These are phyloP conservation scores for Tiliacea aurago DNA, from an alignment of 2,888 invertebrate species.

Conservation along the genomic window DNA sequence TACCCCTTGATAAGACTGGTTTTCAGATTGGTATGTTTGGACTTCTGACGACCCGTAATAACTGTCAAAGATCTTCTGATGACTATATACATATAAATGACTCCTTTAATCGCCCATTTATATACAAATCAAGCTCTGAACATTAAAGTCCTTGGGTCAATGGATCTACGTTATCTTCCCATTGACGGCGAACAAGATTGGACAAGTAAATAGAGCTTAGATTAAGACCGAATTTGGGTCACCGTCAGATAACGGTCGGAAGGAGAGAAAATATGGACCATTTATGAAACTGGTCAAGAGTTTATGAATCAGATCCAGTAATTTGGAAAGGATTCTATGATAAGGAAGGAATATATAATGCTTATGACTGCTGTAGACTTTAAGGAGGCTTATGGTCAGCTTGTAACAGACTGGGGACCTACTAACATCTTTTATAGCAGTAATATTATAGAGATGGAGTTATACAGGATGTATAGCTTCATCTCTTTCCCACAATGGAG, in stretches of 20 bases:
- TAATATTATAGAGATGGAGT: not conserved
- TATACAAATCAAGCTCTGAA: not conserved
- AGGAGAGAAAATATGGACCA: conserved; percentile 47
- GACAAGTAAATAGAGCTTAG: conserved; percentile 53
- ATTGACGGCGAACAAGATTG: conserved; percentile 46
- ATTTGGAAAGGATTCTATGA: conserved; percentile 37
- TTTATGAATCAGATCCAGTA: conserved; percentile 41
- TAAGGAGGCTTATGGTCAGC: not conserved
- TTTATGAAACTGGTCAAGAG: conserved; percentile 44
- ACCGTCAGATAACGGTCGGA: conserved; percentile 48
- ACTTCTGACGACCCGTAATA: no score
- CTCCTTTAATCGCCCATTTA: not conserved
- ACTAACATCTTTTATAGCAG: not conserved
- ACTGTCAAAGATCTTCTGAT: not conserved
- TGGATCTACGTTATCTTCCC: conserved; percentile 28
- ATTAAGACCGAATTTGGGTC: conserved; percentile 51
- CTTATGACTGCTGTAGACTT: conserved; percentile 4
- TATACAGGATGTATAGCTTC: not conserved
- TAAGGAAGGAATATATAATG: conserved; percentile 38
- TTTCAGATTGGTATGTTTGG: no score
- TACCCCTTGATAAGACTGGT: no score
- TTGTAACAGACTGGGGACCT: not conserved
- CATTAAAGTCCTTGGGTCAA: not conserved
- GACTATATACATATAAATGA: not conserved
- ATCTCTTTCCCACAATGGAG: not conserved